phyloP scores from a whole-genome alignment of 2,797 vertebrate genomes.

The Kryptopterus vitreolus region DNA sequence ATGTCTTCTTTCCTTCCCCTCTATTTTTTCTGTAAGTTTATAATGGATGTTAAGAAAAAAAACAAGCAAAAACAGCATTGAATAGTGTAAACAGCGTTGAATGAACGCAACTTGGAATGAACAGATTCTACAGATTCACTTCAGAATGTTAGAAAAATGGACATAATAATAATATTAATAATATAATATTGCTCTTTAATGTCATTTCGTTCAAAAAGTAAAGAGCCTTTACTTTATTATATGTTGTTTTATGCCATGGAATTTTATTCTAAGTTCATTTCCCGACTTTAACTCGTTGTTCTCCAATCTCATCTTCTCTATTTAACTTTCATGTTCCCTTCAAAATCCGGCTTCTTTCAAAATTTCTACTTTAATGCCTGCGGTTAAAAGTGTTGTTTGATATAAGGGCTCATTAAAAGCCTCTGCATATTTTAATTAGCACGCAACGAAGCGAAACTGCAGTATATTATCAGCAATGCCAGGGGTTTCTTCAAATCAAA shows the following conservation, averaged over 20 bases:
- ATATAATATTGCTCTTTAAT: neutral
- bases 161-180: neutral
- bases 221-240: neutral
- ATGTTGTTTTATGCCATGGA: neutral
- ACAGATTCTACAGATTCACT: too few relatives aligned
- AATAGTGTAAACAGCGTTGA: too few relatives aligned
- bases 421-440: neutral
- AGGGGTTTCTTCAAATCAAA: neutral
- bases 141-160: neutral
- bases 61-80: too few relatives aligned
- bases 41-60: too few relatives aligned
- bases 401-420: neutral
- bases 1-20: too few relatives aligned
- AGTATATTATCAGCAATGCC: neutral
- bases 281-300: neutral
- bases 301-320: neutral
- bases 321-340: neutral
- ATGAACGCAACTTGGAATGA: too few relatives aligned
- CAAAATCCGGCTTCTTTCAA: neutral
- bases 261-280: neutral
- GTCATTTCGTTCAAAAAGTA: neutral
- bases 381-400: constrained; percentile 1
- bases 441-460: neutral
- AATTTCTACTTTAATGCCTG: neutral
- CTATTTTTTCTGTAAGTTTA: too few relatives aligned